Evolutionary conservation across 2,797 vertebrate genomes (phyloP).

Genomic region (Rhinella marina): DNA sequence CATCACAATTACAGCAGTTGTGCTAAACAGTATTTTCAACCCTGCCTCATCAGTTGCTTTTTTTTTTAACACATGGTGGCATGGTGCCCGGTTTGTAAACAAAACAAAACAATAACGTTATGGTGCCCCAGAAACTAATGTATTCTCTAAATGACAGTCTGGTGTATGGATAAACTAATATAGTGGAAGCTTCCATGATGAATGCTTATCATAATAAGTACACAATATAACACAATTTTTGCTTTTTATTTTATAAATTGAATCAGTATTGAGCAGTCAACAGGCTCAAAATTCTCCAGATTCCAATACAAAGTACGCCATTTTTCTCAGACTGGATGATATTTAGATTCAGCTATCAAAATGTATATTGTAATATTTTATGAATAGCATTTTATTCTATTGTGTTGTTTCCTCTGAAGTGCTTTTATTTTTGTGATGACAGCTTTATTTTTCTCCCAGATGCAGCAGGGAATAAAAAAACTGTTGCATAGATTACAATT

Average conservation of each 20-base stretch:
- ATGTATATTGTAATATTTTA: constrained; percentile 42
- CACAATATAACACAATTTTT: neutral
- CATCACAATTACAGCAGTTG: too few relatives aligned
- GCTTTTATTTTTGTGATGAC: constrained; percentile 43
- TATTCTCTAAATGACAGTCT: neutral
- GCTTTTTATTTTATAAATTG: constrained; percentile 21
- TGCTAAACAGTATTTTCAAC: neutral
- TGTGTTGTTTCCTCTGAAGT: constrained; percentile 40
- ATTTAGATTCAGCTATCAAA: constrained; percentile 59
- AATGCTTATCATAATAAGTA: neutral
- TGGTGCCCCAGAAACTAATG: neutral
- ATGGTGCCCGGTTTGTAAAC: neutral
- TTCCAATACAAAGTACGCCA: neutral
- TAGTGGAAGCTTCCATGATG: neutral
- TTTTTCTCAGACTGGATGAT: constrained; percentile 29
- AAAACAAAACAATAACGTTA: neutral
- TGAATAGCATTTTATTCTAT: constrained; percentile 47
- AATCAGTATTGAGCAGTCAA: constrained; percentile 7
- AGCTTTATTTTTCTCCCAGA: constrained; percentile 66
- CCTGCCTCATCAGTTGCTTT: neutral
- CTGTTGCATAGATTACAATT: constrained; percentile 69
- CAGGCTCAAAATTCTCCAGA: neutral
- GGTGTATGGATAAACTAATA: neutral
- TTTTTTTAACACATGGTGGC: neutral
- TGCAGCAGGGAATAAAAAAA: constrained; percentile 71